These are phyloP conservation scores for Cephonodes hylas DNA, from an alignment of 2,888 invertebrate genomes.

Conservation along the genomic window DNA sequence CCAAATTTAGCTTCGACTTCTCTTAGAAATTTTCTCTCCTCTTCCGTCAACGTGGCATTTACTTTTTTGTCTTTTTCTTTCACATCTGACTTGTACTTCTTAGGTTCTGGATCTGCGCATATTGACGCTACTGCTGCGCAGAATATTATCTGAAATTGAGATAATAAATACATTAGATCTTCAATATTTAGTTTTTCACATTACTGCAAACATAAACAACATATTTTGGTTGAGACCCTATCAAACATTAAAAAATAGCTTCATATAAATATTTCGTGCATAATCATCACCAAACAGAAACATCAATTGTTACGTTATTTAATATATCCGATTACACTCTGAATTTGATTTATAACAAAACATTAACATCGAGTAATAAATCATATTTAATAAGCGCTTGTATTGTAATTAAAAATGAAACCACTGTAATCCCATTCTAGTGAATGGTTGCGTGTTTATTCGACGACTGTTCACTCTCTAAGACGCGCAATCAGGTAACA, in stretches of 20 bases:
- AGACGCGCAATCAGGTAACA: conserved; percentile 53
- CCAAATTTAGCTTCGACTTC: conserved; percentile 76
- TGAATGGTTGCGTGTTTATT: conserved; percentile 45
- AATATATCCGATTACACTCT: neutral
- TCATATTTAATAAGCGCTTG: neutral
- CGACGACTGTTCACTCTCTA: conserved; percentile 41
- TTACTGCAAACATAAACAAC: too few relatives aligned
- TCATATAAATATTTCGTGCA: neutral
- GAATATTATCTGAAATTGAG: conserved; percentile 64
- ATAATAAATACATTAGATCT: conserved; percentile 23
- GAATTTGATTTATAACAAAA: neutral
- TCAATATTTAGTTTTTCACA: too few relatives aligned
- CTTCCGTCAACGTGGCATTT: conserved; percentile 57
- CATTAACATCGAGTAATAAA: neutral
- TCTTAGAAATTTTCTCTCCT: conserved; percentile 69
- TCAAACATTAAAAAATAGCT: too few relatives aligned
- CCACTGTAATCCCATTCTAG: conserved; percentile 27
- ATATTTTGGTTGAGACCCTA: too few relatives aligned
- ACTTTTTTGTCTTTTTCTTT: conserved; percentile 51
- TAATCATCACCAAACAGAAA: too few relatives aligned
- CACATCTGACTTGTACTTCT: conserved; percentile 61
- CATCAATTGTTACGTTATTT: too few relatives aligned
- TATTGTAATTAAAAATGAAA: neutral
- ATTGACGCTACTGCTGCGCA: conserved; percentile 45
- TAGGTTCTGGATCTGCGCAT: conserved; percentile 66